These are phyloP conservation scores for Oscheius sp. DNA, from an alignment of 2,888 invertebrate genomes.

Conservation along the genomic window DNA sequence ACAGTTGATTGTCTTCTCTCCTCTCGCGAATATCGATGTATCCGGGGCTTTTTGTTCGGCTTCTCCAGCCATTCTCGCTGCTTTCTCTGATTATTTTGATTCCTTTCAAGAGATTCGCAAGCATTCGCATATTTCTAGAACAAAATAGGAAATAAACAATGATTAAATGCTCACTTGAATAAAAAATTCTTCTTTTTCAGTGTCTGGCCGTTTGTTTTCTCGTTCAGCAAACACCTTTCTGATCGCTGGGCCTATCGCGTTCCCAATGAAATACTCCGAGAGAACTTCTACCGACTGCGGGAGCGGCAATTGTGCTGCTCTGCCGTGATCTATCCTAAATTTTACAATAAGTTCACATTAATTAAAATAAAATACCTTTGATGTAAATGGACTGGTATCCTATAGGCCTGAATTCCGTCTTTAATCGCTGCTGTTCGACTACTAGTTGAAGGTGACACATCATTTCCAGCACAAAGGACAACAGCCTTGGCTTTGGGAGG, in stretches of 20 bases:
- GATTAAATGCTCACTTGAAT: conserved; percentile 17
- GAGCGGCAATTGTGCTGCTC: neutral
- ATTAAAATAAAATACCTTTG: conserved; percentile 1
- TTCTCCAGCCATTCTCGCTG: conserved; percentile 10
- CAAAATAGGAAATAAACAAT: neutral
- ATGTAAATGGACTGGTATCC: conserved; percentile 28
- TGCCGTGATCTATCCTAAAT: neutral
- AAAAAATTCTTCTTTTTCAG: neutral
- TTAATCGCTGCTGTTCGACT: conserved; percentile 20
- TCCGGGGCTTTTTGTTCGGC: neutral
- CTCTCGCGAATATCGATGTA: conserved; percentile 22
- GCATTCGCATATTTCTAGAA: conserved; percentile 14
- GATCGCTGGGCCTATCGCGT: conserved; percentile 11
- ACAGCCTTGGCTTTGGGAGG: conserved; percentile 24
- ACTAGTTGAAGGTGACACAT: conserved; percentile 24
- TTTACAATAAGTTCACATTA: neutral
- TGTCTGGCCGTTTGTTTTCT: neutral
- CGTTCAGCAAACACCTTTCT: too few species aligned
- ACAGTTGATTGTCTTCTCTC: conserved; percentile 16
- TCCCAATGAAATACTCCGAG: conserved; percentile 18
- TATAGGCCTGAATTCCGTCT: conserved; percentile 16
- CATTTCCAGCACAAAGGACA: conserved; percentile 25
- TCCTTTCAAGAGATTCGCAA: conserved; percentile 4
- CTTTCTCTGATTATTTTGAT: neutral
- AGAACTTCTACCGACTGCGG: conserved; percentile 7